A percentile compares a stretch with the other conserved stretches of the same genome.
Conservation (phyloP, 2,888 invertebrate genomes). For the Neoaliturus tenellus region DNA sequence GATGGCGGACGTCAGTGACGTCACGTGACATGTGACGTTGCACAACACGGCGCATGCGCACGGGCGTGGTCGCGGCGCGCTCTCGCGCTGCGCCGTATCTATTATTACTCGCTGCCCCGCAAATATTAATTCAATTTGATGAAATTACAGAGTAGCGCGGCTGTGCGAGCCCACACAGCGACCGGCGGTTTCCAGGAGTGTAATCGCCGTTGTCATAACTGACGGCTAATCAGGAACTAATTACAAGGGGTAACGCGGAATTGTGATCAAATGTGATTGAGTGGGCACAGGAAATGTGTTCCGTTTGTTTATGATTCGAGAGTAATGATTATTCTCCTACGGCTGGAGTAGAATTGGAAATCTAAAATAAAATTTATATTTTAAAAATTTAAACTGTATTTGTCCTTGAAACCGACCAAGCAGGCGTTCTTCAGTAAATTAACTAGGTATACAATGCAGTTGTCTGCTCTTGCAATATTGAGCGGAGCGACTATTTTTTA, state of each 20-base stretch:
- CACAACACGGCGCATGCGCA: not conserved
- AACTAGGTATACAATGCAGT: too few species aligned
- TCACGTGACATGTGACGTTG: not conserved
- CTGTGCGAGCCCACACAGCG: not conserved
- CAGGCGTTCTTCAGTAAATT: too few species aligned
- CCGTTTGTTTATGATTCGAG: not conserved
- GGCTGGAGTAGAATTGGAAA: too few species aligned
- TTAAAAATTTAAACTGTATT: too few species aligned
- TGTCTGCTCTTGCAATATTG: too few species aligned
- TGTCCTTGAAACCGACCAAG: too few species aligned
- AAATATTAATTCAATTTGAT: conserved; percentile 41
- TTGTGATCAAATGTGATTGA: not conserved
- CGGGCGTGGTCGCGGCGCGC: conserved; percentile 18
- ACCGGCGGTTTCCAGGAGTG: not conserved
- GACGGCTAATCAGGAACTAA: conserved; percentile 9
- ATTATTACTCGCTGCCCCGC: conserved; percentile 24
- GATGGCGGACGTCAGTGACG: too few species aligned
- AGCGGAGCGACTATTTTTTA: too few species aligned
- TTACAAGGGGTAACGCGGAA: not conserved
- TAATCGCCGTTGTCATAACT: conserved; percentile 18
- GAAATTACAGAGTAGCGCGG: conserved; percentile 22
- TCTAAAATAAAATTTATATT: too few species aligned
- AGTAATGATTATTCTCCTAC: too few species aligned
- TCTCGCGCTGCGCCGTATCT: not conserved
- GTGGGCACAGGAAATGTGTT: not conserved